Evolutionary conservation across 2,888 invertebrate genomes (phyloP).

Genomic region (Cataglyphis altisquamis): DNA sequence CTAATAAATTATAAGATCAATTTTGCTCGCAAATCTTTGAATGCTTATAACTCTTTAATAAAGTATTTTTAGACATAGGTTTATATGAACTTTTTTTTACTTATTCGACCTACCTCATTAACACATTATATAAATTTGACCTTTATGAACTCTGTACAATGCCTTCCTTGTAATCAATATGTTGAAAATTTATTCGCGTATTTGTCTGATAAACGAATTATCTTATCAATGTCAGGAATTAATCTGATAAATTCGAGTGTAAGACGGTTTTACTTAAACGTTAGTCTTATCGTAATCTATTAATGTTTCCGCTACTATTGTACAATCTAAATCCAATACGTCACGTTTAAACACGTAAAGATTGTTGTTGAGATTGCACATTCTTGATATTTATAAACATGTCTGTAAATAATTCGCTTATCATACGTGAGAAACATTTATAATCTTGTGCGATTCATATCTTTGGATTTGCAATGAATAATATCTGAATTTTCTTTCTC

Average conservation of each 20-base stretch:
- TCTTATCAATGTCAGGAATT: conserved; percentile 59
- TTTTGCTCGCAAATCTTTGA: too few relatives aligned
- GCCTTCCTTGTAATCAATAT: background rate
- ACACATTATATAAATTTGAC: too few relatives aligned
- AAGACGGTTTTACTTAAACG: conserved; percentile 58
- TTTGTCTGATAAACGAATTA: conserved; percentile 51
- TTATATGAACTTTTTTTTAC: too few relatives aligned
- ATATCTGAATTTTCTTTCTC: background rate
- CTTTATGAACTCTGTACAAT: background rate
- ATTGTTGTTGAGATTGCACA: conserved; percentile 28
- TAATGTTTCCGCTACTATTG: conserved; percentile 51
- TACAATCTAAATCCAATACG: conserved; percentile 52
- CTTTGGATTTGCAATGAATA: background rate
- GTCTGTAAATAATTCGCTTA: conserved; percentile 13
- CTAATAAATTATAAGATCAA: too few relatives aligned
- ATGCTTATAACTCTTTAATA: too few relatives aligned
- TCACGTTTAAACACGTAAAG: conserved; percentile 48
- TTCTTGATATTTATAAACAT: conserved; percentile 55
- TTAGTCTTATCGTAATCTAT: conserved; percentile 65
- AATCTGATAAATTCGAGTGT: conserved; percentile 67
- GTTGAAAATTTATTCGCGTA: conserved; percentile 12
- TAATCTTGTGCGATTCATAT: conserved; percentile 1
- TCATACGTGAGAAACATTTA: background rate
- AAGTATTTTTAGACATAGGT: too few relatives aligned
- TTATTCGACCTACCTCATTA: too few relatives aligned